A percentile compares a stretch with the other conserved stretches of the same genome.
Evolutionary conservation across 2,113 vertebrate genomes (phyloP).

Genomic region (Hydrolagus affinis): DNA sequence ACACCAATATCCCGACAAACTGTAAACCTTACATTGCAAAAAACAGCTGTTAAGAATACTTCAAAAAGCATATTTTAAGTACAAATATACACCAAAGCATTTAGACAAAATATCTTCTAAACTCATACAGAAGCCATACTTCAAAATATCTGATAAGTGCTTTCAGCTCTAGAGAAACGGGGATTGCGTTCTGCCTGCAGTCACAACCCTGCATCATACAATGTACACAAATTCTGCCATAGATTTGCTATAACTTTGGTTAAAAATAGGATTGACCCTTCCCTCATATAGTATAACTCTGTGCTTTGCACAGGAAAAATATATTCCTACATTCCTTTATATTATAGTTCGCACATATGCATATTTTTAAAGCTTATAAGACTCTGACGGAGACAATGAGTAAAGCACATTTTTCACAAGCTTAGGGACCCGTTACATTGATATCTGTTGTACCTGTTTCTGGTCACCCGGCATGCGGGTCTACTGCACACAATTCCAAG

Average conservation of each 20-base stretch:
- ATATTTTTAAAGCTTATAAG: constrained; percentile 28
- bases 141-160: constrained; percentile 85
- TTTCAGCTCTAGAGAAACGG: constrained; percentile 72
- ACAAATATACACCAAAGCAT: constrained; percentile 86
- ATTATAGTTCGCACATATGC: constrained; percentile 17
- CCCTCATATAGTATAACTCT: constrained; percentile 22
- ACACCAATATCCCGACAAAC: constrained; percentile 47
- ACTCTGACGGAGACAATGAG: neutral
- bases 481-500: neutral
- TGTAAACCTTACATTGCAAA: constrained; percentile 97
- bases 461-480: neutral
- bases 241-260: constrained; percentile 20
- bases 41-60: constrained; percentile 37
- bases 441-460: neutral
- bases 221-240: neutral
- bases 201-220: constrained; percentile 58
- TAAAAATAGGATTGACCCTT: constrained; percentile 25
- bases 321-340: constrained; percentile 28
- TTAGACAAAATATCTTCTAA: constrained; percentile 90
- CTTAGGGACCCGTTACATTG: neutral
- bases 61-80: constrained; percentile 60
- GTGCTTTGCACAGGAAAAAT: constrained; percentile 28
- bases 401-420: constrained; percentile 27
- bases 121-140: constrained; percentile 90
- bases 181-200: constrained; percentile 92